These are phyloP conservation scores for Trialeurodes vaporariorum DNA, from an alignment of 1,140 invertebrate genomes.

Conservation along the genomic window DNA sequence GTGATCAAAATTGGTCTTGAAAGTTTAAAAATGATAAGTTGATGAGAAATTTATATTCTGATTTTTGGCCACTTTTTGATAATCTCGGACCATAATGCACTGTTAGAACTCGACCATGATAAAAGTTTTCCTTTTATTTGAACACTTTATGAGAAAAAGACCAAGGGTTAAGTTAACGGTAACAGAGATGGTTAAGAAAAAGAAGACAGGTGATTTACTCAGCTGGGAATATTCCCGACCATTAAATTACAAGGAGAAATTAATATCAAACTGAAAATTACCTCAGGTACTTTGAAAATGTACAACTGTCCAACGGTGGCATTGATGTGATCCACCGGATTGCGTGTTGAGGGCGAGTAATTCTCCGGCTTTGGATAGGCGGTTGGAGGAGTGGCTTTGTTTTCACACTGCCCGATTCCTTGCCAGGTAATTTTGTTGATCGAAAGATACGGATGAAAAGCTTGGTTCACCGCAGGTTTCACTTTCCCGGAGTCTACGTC, in stretches of 20 bases:
- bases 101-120: too few species aligned
- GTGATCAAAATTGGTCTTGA: too few species aligned
- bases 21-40: too few species aligned
- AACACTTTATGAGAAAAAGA: too few species aligned
- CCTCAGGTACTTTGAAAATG: conserved; percentile 63
- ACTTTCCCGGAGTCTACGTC: not conserved
- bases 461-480: conserved; percentile 25
- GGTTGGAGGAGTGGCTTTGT: conserved; percentile 14
- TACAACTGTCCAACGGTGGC: conserved; percentile 65
- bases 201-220: too few species aligned
- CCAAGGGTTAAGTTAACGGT: too few species aligned
- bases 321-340: conserved; percentile 72
- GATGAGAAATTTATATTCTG: too few species aligned
- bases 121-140: too few species aligned
- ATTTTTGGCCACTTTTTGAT: too few species aligned
- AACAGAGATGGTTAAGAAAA: too few species aligned
- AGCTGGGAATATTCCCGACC: too few species aligned
- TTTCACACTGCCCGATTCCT: conserved; percentile 49
- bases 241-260: not conserved
- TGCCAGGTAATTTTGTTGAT: conserved; percentile 47
- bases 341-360: conserved; percentile 58
- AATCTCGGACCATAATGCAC: too few species aligned
- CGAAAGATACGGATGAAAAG: conserved; percentile 31
- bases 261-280: conserved; percentile 32
- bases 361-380: conserved; percentile 41